Evolutionary conservation across 2,797 vertebrate genomes (phyloP).

Genomic region (Myoxocephalus aenaeus): DNA sequence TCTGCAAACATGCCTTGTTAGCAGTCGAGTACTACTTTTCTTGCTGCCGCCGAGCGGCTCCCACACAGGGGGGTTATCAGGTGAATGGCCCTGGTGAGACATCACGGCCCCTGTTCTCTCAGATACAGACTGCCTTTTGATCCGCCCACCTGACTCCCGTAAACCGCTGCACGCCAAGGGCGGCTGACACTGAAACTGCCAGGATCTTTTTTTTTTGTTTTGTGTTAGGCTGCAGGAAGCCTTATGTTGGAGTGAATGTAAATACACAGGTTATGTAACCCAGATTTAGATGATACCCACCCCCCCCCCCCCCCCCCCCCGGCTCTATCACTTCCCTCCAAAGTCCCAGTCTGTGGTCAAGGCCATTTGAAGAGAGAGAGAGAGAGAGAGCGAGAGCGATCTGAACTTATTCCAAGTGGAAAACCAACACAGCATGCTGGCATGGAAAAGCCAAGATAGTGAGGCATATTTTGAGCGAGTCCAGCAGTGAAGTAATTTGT

Average conservation of each 20-base stretch:
- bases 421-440: conserved; percentile 42
- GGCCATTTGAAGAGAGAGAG: conserved; percentile 42
- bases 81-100: conserved; percentile 69
- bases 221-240: conserved; percentile 52
- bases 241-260: conserved; percentile 56
- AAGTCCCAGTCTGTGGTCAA: conserved; percentile 54
- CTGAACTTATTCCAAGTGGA: conserved; percentile 37
- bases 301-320: conserved; percentile 15
- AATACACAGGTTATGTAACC: conserved; percentile 69
- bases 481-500: conserved; percentile 61
- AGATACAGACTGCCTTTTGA: conserved; percentile 73
- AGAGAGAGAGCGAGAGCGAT: conserved; percentile 37
- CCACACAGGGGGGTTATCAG: conserved; percentile 65
- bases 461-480: conserved; percentile 40
- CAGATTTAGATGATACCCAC: conserved; percentile 60
- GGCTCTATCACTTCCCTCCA: conserved; percentile 57
- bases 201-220: conserved; percentile 28
- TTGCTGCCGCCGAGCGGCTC: conserved; percentile 52
- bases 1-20: conserved; percentile 45
- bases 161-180: conserved; percentile 51
- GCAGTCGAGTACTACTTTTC: conserved; percentile 35
- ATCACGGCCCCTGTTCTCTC: conserved; percentile 57
- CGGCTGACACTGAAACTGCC: conserved; percentile 59
- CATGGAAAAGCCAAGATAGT: conserved; percentile 52
- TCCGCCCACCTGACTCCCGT: conserved; percentile 69